A percentile compares a stretch with the other conserved stretches of the same genome.
These are phyloP conservation scores for Theristicus caerulescens DNA, from an alignment of 2,113 vertebrate genomes.

Conservation along the genomic window DNA sequence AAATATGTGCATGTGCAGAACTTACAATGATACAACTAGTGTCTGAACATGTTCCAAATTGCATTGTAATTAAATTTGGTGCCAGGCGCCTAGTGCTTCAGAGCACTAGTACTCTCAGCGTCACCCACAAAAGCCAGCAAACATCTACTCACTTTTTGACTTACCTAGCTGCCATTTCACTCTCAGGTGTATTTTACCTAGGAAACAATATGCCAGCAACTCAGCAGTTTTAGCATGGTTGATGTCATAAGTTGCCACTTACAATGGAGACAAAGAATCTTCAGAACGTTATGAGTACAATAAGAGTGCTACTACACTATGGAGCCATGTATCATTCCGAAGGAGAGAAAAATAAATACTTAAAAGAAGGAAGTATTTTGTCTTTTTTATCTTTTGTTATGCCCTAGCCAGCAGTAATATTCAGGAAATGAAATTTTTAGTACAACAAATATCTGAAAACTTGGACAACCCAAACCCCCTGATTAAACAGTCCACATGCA, in stretches of 20 bases:
- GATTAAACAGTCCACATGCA: background rate
- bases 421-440: background rate
- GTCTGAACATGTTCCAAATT: conserved; percentile 36
- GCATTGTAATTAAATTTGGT: conserved; percentile 10
- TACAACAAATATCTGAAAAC: background rate
- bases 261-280: conserved; percentile 38
- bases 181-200: conserved; percentile 20
- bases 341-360: background rate
- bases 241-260: conserved; percentile 11
- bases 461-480: rapidly evolving
- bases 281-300: background rate
- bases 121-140: conserved; percentile 26
- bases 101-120: background rate
- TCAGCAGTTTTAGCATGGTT: background rate
- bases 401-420: background rate
- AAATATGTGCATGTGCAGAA: background rate
- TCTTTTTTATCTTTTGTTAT: background rate
- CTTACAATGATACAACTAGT: background rate
- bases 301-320: background rate
- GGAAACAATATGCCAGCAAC: conserved; percentile 25
- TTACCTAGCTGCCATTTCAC: background rate
- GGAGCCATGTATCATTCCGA: background rate
- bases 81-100: background rate
- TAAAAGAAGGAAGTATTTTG: background rate
- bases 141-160: background rate